Base-by-base conservation (phyloP, 1,140 invertebrate genomes). In the Heliothis virescens region DNA sequence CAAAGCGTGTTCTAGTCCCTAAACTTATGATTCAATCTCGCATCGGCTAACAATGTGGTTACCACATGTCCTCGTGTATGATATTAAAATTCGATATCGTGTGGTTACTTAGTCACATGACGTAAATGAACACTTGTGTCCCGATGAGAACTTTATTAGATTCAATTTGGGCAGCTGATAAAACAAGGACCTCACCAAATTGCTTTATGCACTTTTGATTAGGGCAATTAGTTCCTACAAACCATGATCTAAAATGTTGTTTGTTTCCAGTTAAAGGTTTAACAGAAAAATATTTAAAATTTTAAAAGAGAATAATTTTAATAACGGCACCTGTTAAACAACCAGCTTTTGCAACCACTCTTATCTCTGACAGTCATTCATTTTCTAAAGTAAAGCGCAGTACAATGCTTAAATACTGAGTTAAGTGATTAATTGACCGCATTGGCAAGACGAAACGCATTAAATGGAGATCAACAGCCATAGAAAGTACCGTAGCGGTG, bases 401-500 rank as follows among this genome's bases (percentile, higher is more conserved):
- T 34, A 67, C 60, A 75, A 76, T 41, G 60, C 15, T 74, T 50
- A 77, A 74, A 82, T 50, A 79, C 67, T 69, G 15, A 83, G 67
- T 79, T 60, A 78, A 86, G 82, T 91, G 91, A 94, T 92, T 92
- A 91, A 94, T 92, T 89, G 91, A 87, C 86, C 87, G 83, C 79
- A 83, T 83, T 85, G 83, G 85, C 87, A 89, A 90, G 89, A 89
- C 87, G 89, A 91, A 91, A 89, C 86, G 85, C 90, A 93, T 94
- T 90, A 93, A 89, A 86, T 90, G 83, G 87, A 88, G 86, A 89
- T 88, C 89, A 91, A 87, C 85, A 87, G 83, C 88, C 77, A 86
- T 83, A 86, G 85, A 88, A 90, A 93, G 91, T 93, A 93, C 93
- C 92, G 92, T 93, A 93, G 88, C 88, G 81, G 81, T 86, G 87